A percentile compares a stretch with the other conserved stretches of the same genome.
phyloP scores from a whole-genome alignment of 2,113 vertebrate genomes.

The Probosciger aterrimus region DNA sequence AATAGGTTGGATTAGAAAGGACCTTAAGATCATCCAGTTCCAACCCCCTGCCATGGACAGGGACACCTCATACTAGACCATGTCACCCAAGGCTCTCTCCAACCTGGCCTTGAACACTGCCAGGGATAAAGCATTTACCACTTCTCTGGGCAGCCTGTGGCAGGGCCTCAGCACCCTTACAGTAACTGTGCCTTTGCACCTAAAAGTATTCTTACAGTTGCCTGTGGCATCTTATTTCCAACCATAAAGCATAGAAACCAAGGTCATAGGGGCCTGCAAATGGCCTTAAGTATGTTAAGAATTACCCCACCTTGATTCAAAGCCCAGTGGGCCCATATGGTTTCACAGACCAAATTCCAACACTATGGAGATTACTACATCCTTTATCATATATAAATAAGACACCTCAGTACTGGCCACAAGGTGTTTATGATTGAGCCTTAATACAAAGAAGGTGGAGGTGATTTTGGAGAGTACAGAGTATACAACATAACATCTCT shows the following conservation, averaged over 20 bases:
- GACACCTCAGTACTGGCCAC: background rate
- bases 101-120: background rate
- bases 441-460: background rate
- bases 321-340: accelerated
- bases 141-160: background rate
- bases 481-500: background rate
- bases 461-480: background rate
- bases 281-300: background rate
- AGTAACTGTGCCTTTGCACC: background rate
- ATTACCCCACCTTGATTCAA: accelerated
- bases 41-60: background rate
- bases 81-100: background rate
- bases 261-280: background rate
- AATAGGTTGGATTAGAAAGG: background rate
- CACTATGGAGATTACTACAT: background rate
- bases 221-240: background rate
- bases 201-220: background rate
- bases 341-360: background rate
- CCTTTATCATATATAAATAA: background rate
- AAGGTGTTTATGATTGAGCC: background rate
- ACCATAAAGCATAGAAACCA: background rate
- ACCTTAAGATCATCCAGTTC: background rate
- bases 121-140: background rate
- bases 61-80: background rate
- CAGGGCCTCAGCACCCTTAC: background rate